Evolutionary conservation across 1,140 invertebrate species (phyloP).

Genomic region (Eriocheir sinensis): DNA sequence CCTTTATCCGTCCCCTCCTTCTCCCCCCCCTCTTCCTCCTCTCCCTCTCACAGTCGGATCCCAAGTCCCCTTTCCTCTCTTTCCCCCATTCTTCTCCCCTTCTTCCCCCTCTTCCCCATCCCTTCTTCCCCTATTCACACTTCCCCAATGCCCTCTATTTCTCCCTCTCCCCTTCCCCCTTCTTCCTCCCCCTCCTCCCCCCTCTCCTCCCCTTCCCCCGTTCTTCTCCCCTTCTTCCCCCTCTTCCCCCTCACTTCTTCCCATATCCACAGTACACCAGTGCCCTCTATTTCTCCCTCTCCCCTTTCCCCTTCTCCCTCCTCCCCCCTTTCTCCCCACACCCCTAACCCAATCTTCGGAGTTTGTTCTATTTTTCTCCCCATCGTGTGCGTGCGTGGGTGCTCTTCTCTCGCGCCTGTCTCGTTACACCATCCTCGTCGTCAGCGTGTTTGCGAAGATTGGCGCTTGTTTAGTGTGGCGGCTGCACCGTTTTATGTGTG

Average conservation of each 20-base stretch:
- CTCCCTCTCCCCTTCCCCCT: not conserved
- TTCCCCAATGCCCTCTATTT: no score
- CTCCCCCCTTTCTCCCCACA: no score
- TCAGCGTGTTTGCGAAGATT: no score
- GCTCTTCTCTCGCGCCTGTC: no score
- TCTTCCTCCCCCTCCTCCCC: not conserved
- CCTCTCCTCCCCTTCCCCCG: not conserved
- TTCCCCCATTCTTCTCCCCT: no score
- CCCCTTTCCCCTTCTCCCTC: no score
- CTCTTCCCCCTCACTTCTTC: not conserved
- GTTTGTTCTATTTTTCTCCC: no score
- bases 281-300: not conserved
- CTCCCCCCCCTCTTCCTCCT: not conserved
- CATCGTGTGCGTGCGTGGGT: no score
- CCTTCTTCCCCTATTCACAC: not conserved
- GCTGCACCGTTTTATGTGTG: no score
- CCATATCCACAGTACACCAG: not conserved
- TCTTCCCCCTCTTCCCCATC: not conserved
- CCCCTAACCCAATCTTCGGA: no score
- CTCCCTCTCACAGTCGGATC: not conserved
- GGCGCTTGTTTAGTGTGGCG: no score
- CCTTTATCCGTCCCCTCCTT: not conserved
- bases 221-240: not conserved
- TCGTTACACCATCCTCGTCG: no score
- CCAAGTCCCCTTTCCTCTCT: not conserved